Percentiles rank a stretch among this genome's conserved stretches.
phyloP scores from a whole-genome alignment of 2,113 vertebrate genomes.

The Eonycteris spelaea region DNA sequence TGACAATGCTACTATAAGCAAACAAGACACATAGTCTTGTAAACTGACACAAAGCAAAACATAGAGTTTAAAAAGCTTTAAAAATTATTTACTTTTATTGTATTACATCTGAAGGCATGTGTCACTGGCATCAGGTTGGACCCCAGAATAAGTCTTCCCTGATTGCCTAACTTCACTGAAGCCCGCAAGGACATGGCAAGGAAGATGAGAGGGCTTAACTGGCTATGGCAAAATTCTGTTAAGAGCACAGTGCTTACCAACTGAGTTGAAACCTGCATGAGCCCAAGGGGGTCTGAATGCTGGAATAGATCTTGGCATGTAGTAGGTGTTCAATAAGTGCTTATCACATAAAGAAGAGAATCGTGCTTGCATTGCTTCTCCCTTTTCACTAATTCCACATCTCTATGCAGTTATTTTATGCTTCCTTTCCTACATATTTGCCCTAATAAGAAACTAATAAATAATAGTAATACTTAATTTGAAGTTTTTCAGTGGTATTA shows the following conservation, averaged over 20 bases:
- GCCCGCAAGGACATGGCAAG: constrained; percentile 10
- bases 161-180: neutral
- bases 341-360: neutral
- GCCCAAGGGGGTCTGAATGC: neutral
- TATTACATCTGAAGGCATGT: neutral
- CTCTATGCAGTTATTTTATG: neutral
- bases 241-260: neutral
- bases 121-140: neutral
- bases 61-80: neutral
- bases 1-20: neutral
- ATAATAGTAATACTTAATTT: neutral
- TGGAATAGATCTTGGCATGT: neutral
- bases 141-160: neutral
- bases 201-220: neutral
- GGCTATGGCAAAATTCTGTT: neutral
- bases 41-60: neutral
- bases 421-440: neutral
- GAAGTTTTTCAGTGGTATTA: neutral
- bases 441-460: neutral
- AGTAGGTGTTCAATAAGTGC: neutral
- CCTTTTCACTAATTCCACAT: neutral
- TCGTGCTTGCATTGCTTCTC: neutral
- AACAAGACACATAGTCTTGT: neutral
- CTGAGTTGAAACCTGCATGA: neutral
- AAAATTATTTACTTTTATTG: neutral